phyloP scores from a whole-genome alignment of 2,797 vertebrate genomes.

The Enteromius unitaeniatus region DNA sequence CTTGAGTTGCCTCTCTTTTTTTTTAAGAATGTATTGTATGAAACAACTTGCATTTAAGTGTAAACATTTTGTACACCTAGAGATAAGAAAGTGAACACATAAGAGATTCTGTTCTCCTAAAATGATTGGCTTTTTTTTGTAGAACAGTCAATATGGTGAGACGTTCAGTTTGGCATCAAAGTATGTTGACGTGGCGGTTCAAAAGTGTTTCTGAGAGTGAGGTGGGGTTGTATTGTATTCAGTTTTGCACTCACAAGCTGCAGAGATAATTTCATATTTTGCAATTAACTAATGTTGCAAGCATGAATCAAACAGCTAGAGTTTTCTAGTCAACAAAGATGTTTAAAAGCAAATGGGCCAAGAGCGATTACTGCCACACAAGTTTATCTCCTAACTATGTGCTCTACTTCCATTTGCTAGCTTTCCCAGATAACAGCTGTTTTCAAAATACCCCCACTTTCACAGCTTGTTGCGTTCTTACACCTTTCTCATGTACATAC shows the following conservation, averaged over 20 bases:
- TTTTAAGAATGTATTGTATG: constrained; percentile 20
- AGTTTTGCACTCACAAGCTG: not conserved
- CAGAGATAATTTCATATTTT: not conserved
- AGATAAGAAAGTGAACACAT: constrained; percentile 14
- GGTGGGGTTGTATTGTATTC: not conserved
- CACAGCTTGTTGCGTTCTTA: constrained; percentile 9
- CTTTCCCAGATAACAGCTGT: not conserved
- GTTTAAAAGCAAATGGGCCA: constrained; percentile 6
- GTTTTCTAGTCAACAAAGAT: constrained; percentile 18
- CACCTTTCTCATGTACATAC: constrained; percentile 83
- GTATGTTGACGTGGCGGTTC: not conserved
- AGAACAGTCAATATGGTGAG: not conserved
- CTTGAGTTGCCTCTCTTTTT: constrained; percentile 34
- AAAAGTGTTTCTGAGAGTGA: not conserved
- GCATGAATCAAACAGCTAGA: not conserved
- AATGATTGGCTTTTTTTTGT: constrained; percentile 11
- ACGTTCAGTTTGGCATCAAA: not conserved
- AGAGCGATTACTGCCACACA: constrained; percentile 16
- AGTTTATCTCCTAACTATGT: not conserved
- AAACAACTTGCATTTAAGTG: constrained; percentile 30
- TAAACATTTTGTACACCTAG: constrained; percentile 16
- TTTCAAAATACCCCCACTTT: constrained; percentile 3
- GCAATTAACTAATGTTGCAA: not conserved
- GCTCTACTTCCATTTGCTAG: not conserved
- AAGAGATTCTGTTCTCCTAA: not conserved